phyloP scores from a whole-genome alignment of 2,888 invertebrate species.

The Ceriagrion tenellum region DNA sequence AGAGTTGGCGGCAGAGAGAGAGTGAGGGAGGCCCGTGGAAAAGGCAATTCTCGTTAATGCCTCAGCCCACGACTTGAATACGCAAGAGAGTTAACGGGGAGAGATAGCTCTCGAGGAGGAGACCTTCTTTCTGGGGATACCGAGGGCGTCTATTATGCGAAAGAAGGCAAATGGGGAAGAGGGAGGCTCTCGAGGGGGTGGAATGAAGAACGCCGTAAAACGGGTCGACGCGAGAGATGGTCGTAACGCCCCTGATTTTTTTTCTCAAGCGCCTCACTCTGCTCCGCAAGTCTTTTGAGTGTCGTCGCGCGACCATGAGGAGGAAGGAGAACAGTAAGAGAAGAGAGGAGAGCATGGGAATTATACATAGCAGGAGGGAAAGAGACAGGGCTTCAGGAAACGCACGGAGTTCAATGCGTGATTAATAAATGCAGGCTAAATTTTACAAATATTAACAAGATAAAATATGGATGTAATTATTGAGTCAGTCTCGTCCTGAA shows the following conservation, averaged over 20 bases:
- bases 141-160: neutral
- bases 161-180: neutral
- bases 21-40: neutral
- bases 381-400: no score
- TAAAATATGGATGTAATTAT: no score
- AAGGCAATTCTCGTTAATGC: slow-evolving; percentile 11
- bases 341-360: no score
- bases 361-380: no score
- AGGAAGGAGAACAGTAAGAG: no score
- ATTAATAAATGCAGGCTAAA: no score
- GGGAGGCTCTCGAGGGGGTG: neutral
- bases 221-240: neutral
- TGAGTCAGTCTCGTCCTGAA: no score
- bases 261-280: neutral
- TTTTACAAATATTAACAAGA: no score
- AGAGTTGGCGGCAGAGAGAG: neutral
- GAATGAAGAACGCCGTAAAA: slow-evolving; percentile 6
- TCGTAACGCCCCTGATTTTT: neutral
- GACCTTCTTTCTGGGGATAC: neutral
- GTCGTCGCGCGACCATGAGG: neutral
- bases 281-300: neutral
- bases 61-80: slow-evolving; percentile 30
- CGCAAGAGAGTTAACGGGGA: neutral
- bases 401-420: no score
- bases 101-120: slow-evolving; percentile 41